Conservation (phyloP, 2,888 invertebrate genomes). For the Nomada fucata region DNA sequence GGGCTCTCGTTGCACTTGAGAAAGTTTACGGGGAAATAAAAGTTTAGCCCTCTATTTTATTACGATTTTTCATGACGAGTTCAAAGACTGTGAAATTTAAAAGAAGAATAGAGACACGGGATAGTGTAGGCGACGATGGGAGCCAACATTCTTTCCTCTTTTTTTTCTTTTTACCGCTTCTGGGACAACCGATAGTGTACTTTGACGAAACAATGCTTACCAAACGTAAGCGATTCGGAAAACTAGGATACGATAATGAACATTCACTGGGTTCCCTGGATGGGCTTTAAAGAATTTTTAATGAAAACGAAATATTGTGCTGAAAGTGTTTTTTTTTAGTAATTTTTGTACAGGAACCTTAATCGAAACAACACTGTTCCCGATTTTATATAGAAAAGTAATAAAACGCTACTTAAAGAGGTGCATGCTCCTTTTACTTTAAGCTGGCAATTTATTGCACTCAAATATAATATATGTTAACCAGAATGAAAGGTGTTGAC, state of each 20-base stretch:
- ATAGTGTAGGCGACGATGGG: neutral
- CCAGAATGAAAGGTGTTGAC: conserved; percentile 5
- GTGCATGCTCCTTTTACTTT: neutral
- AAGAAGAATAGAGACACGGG: neutral
- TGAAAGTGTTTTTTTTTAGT: neutral
- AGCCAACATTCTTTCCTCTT: too few relatives aligned
- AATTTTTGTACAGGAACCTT: neutral
- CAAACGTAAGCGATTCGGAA: neutral
- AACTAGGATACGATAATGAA: neutral
- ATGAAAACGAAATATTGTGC: neutral
- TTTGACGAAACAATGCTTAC: neutral
- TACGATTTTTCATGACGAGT: neutral
- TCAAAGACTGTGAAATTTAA: neutral
- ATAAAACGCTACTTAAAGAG: neutral
- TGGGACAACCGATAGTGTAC: neutral
- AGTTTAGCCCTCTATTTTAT: neutral
- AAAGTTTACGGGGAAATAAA: too few relatives aligned
- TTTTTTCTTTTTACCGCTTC: neutral
- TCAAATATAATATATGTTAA: neutral
- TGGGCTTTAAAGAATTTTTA: neutral
- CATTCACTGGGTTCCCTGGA: neutral
- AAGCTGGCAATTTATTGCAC: neutral
- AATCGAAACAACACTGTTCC: neutral
- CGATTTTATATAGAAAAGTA: neutral
- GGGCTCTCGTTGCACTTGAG: too few relatives aligned